Evolutionary conservation across 30 jellyfish, hydroid and myxozoan genomes (phyloP).

Genomic region (Rhopilema esculentum): DNA sequence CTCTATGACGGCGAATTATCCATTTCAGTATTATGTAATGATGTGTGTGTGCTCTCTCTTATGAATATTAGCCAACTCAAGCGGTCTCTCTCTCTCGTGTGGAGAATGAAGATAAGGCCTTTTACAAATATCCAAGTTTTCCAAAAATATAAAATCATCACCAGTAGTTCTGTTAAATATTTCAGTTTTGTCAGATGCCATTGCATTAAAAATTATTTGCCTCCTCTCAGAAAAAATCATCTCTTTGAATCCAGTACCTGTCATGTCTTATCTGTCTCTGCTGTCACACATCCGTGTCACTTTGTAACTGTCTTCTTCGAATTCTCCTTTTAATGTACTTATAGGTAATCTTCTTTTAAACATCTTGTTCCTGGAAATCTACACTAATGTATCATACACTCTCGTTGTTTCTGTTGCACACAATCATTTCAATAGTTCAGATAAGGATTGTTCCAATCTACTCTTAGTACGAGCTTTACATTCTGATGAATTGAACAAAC

Average conservation of each 20-base stretch:
- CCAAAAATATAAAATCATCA: conserved; percentile 51
- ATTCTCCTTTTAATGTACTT: not conserved
- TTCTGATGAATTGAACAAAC: conserved; percentile 4
- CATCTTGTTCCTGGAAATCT: conserved; percentile 55
- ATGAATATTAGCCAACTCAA: too few relatives aligned
- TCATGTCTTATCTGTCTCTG: not conserved
- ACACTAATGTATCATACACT: conserved; percentile 76
- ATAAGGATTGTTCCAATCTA: not conserved
- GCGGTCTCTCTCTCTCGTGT: conserved; percentile 28
- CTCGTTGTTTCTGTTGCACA: conserved; percentile 16
- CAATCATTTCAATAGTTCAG: conserved; percentile 19
- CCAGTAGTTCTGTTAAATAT: conserved; percentile 2
- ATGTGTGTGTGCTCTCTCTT: too few relatives aligned
- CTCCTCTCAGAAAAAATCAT: not conserved
- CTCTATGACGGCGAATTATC: too few relatives aligned
- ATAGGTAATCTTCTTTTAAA: conserved; percentile 3
- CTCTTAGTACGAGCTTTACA: not conserved
- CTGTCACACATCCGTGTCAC: conserved; percentile 4
- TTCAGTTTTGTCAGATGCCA: conserved; percentile 61
- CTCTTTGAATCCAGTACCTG: not conserved
- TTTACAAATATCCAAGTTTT: conserved; percentile 55
- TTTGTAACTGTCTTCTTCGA: conserved; percentile 4
- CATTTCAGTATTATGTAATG: too few relatives aligned
- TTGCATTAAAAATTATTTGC: conserved; percentile 45
- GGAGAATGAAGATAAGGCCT: conserved; percentile 69